phyloP scores from a whole-genome alignment of 1,140 invertebrate genomes.

The Drosophila miranda region DNA sequence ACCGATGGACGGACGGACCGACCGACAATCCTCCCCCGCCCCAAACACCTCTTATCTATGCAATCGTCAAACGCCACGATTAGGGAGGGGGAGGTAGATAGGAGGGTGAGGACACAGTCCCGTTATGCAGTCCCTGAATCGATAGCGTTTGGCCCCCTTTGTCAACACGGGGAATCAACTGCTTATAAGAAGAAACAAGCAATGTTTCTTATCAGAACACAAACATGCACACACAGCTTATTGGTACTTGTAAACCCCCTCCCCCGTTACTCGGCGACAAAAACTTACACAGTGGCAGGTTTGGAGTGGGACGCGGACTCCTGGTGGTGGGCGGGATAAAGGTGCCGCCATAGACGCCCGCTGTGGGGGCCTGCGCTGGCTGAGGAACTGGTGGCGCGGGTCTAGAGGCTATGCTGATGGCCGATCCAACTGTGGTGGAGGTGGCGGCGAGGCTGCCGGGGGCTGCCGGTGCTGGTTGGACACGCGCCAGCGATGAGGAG shows the following conservation, averaged over 20 bases:
- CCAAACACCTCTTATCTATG: conserved; percentile 58
- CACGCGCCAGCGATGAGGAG: too few species aligned
- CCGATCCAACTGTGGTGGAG: conserved; percentile 11
- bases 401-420: conserved; percentile 38
- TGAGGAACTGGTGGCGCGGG: conserved; percentile 53
- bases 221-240: conserved; percentile 25
- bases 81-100: neutral
- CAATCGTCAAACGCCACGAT: conserved; percentile 46
- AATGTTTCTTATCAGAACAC: conserved; percentile 48
- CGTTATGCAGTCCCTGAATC: conserved; percentile 49
- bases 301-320: conserved; percentile 53
- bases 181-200: conserved; percentile 23
- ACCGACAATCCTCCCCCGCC: too few species aligned
- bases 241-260: neutral
- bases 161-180: conserved; percentile 27
- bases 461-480: conserved; percentile 7
- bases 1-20: neutral
- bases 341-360: conserved; percentile 44
- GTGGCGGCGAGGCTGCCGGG: conserved; percentile 19
- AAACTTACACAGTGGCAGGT: conserved; percentile 59
- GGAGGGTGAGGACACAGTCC: conserved; percentile 1
- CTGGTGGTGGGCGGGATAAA: conserved; percentile 51
- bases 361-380: conserved; percentile 16
- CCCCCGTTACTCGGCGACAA: neutral
- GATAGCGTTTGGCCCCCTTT: conserved; percentile 63